Base-by-base conservation (phyloP, 2,888 invertebrate genomes). In the Apamea anceps region DNA sequence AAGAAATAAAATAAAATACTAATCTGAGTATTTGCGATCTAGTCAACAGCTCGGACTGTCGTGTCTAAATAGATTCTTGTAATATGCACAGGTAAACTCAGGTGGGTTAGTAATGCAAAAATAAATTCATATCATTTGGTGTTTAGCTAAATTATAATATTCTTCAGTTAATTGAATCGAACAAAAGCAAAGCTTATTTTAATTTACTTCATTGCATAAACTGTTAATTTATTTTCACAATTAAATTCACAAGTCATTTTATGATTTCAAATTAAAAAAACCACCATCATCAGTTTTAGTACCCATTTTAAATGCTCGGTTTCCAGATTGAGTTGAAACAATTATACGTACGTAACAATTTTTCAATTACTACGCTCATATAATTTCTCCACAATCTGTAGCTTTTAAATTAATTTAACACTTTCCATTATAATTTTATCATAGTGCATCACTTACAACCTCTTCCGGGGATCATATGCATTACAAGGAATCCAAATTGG, bases 71-170 rank as follows among this genome's bases (percentile, higher is more conserved):
- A 82, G 79, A 84, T 85, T 75, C 82, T 86, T 80, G 75, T 84
- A 77, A 77, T 78, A 82, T 86, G 63, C 80, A 85, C 90, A 91
- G 91, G 92, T 92, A 92, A 92, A 67, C 10, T 77, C 90, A 92
- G 92, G 91, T 91, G 91, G 92, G 92, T 92, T 72, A 71, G 73
- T 87, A 81, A 65, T 76, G 10, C 63, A 68, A 77, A 65, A 80
- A 67, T 51, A 76, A 66, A 77, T 72, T 45, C 37, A 76, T 79
- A 21, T 74, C 45, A 37, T 72, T 72, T 80, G 77, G 80, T 84
- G 84, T 85, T 63, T 75, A 68, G 48, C 37, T 62, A 71, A 62
- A 60, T 67, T 79, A 25, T 25, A 18, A 57, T 5, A 65, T 45
- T 77, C 13, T 0, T 73, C 32, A 42, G 25, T 63, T 32, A 28